A percentile compares a stretch with the other conserved stretches of the same genome.
Conservation (phyloP, 2,797 vertebrate genomes). For the Cirrhinus mrigala region DNA sequence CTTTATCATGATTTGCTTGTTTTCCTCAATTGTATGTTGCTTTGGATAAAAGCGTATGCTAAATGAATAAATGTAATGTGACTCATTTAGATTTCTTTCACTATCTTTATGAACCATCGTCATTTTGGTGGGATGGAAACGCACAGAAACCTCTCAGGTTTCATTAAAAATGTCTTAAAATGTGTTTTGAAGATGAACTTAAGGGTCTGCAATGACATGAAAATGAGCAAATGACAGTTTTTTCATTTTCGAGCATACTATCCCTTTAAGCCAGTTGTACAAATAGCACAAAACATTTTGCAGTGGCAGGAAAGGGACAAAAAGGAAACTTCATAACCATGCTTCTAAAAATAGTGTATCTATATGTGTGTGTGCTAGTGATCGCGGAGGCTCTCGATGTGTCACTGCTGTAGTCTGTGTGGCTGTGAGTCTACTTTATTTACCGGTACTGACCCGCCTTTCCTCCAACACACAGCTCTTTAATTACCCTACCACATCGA, state of each 20-base stretch:
- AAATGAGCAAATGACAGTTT: not conserved
- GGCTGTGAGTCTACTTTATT: constrained; percentile 81
- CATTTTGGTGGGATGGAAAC: not conserved
- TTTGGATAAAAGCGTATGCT: no score
- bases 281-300: not conserved
- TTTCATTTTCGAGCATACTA: not conserved
- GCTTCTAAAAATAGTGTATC: constrained; percentile 21
- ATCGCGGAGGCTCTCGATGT: constrained; percentile 64
- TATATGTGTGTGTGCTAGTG: constrained; percentile 28
- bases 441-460: constrained; percentile 76
- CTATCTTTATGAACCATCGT: not conserved
- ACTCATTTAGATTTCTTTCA: not conserved
- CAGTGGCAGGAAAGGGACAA: not conserved
- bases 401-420: constrained; percentile 77
- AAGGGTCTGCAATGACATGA: not conserved
- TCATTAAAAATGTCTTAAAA: not conserved
- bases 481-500: constrained; percentile 87
- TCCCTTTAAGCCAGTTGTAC: not conserved
- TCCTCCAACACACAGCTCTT: constrained; percentile 74
- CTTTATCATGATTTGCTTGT: no score
- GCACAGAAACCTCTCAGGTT: not conserved
- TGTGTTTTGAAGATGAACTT: not conserved
- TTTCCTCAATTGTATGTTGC: no score
- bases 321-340: constrained; percentile 13
- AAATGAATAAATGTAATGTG: no score